phyloP scores from a whole-genome alignment of 2,113 vertebrate genomes.

The Stigmatopora nigra region DNA sequence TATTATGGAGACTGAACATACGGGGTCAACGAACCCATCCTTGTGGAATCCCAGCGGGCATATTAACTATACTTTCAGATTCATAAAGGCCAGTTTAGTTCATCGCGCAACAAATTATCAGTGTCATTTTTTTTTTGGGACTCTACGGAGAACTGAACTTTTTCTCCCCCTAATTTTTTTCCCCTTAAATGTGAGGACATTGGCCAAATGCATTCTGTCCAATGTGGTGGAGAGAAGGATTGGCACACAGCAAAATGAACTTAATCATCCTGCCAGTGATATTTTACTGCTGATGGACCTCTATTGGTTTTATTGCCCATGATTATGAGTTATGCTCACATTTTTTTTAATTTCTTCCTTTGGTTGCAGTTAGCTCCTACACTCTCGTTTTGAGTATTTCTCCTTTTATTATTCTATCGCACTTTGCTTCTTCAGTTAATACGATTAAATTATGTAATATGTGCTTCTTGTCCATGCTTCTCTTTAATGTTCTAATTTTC shows the following conservation, averaged over 20 bases:
- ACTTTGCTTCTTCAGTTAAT: neutral
- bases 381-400: slow-evolving; percentile 21
- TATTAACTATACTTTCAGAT: neutral
- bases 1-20: neutral
- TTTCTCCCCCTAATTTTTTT: slow-evolving; percentile 1
- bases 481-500: slow-evolving; percentile 8
- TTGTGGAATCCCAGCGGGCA: neutral
- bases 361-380: slow-evolving; percentile 12
- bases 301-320: slow-evolving; percentile 51
- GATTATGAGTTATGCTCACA: slow-evolving; percentile 54
- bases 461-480: neutral
- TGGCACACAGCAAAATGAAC: slow-evolving; percentile 23
- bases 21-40: neutral
- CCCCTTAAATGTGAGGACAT: neutral
- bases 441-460: neutral
- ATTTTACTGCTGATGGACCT: slow-evolving; percentile 51
- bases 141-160: slow-evolving; percentile 5
- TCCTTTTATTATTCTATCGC: neutral
- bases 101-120: slow-evolving; percentile 4
- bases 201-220: neutral
- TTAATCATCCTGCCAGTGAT: slow-evolving; percentile 39
- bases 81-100: slow-evolving; percentile 7
- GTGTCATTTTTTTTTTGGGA: neutral
- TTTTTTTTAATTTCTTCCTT: slow-evolving; percentile 23
- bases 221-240: neutral